Conservation (phyloP, 2,888 invertebrate genomes). For the Endotricha flammealis region DNA sequence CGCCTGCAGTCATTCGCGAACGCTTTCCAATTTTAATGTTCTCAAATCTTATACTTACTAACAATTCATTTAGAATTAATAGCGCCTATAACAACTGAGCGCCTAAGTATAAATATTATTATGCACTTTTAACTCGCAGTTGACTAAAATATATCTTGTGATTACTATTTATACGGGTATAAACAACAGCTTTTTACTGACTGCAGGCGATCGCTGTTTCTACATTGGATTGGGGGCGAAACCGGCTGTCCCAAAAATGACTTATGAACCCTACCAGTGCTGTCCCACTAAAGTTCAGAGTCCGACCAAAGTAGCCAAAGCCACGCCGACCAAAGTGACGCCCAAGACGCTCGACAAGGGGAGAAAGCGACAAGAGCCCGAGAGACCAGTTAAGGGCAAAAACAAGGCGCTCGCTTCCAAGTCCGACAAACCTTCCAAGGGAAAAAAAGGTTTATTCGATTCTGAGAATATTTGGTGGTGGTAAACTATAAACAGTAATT, state of each 20-base stretch:
- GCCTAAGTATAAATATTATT: slow-evolving; percentile 45
- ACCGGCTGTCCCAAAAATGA: slow-evolving; percentile 84
- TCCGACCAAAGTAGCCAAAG: slow-evolving; percentile 88
- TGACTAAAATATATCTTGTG: slow-evolving; percentile 48
- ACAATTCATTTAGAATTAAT: slow-evolving; percentile 67
- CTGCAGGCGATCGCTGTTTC: slow-evolving; percentile 98
- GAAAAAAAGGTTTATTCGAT: slow-evolving; percentile 90
- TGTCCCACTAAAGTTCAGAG: slow-evolving; percentile 91
- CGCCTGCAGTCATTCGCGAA: slow-evolving; percentile 82
- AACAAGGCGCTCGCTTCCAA: slow-evolving; percentile 73
- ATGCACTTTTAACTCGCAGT: slow-evolving; percentile 70
- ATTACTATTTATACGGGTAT: slow-evolving; percentile 66
- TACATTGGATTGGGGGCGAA: slow-evolving; percentile 96
- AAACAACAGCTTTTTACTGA: slow-evolving; percentile 91
- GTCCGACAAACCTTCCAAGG: slow-evolving; percentile 78
- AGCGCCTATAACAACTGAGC: slow-evolving; percentile 61
- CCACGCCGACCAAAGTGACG: slow-evolving; percentile 81
- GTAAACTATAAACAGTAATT: slow-evolving; percentile 65
- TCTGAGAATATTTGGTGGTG: slow-evolving; percentile 91
- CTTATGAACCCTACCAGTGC: slow-evolving; percentile 95
- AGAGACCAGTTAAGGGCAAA: slow-evolving; percentile 62
- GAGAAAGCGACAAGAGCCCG: slow-evolving; percentile 49
- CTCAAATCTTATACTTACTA: slow-evolving; percentile 71
- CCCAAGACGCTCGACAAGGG: slow-evolving; percentile 69
- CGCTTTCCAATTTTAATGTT: slow-evolving; percentile 73